phyloP scores from a whole-genome alignment of 1,140 invertebrate species.

The Eueides isabella region DNA sequence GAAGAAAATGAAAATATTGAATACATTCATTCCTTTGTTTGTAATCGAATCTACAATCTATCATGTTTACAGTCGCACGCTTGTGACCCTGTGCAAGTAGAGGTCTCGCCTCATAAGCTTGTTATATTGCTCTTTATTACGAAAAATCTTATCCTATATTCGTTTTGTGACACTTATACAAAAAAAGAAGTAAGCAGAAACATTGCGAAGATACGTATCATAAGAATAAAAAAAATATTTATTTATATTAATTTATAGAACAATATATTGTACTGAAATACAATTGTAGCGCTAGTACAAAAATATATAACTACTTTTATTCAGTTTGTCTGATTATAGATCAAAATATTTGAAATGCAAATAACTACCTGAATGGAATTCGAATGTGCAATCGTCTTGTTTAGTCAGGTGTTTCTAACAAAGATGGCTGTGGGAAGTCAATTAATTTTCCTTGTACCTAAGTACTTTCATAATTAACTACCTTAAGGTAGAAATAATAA shows the following conservation, averaged over 20 bases:
- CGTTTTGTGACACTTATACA: not conserved
- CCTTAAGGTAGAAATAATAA: not conserved
- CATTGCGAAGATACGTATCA: not conserved
- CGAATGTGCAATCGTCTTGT: not conserved
- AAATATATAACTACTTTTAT: too few species aligned
- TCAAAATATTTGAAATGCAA: not conserved
- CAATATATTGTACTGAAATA: too few species aligned
- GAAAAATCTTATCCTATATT: not conserved
- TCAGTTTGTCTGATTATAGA: too few species aligned
- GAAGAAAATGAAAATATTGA: too few species aligned
- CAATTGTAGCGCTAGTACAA: not conserved
- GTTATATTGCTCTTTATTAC: constrained; percentile 1
- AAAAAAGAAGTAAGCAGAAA: not conserved
- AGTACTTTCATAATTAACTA: not conserved
- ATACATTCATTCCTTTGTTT: too few species aligned
- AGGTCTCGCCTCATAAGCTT: too few species aligned
- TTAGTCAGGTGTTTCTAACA: not conserved
- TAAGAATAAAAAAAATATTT: not conserved
- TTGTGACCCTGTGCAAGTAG: too few species aligned
- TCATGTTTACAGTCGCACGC: too few species aligned
- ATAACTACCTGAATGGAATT: not conserved
- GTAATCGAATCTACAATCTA: too few species aligned
- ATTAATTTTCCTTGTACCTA: not conserved
- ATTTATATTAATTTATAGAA: too few species aligned
- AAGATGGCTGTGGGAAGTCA: not conserved